Base-by-base conservation (phyloP, 2,888 invertebrate species). In the Oligia latruncula region DNA sequence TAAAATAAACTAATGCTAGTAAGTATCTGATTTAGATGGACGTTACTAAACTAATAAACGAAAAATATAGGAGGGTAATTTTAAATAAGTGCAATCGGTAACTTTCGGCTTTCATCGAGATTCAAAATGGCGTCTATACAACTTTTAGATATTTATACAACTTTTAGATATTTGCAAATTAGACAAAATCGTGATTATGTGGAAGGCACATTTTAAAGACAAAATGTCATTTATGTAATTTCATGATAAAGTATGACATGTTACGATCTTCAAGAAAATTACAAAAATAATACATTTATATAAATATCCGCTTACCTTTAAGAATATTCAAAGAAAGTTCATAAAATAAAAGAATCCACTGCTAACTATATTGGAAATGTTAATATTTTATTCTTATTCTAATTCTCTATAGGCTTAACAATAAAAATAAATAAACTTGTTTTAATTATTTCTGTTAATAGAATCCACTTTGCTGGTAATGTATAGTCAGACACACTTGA, bases 351-450 rank as follows among this genome's bases (percentile, higher is more conserved):
- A 71, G 15, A 66, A 71, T 83, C 68, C 58, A 77, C 43, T 77
- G 71, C 29, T 86, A 74, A 60, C 55, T 74, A 72, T 74, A 75
- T 52, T 77, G 76, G 87, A 85, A 84, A 84, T 80, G 77, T 74
- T 76, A 79, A 74, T 76, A 82, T 82, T 77, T 87, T 77, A 85
- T 73, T 52, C 80, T 85, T 85, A 85, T 13, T 0, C 77, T 80
- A 70, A 70, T 70, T 73, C 29, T 49, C 97, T 82, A 95, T 97
- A 55, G 97, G 97, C 97, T 0, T 94, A 94, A 71, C 97, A 97
- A 4, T 85, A 87, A 67, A 85, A 80, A 87, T 84, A 85, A 85
- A 84, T 85, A 87, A 85, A 85, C 85, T 86, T 77, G 78, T 77
- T 83, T 71, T 60, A 62, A 43, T 65, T 58, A 62, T 43, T 80